These are phyloP conservation scores for Argopecten irradians DNA, from an alignment of 1,140 invertebrate genomes.

Conservation along the genomic window DNA sequence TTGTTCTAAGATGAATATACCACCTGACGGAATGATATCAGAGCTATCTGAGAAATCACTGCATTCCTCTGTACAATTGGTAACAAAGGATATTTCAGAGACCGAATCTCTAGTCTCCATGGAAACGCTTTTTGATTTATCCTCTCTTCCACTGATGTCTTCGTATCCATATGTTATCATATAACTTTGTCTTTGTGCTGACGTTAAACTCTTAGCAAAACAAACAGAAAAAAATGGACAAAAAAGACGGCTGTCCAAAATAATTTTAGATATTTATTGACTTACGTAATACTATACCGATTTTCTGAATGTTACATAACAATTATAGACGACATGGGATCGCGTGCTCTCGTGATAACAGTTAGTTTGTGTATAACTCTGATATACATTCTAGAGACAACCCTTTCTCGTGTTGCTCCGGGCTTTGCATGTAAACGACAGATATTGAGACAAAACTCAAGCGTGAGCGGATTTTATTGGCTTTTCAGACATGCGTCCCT, in stretches of 20 bases:
- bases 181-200: too few species aligned
- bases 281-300: not conserved
- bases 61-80: too few species aligned
- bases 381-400: not conserved
- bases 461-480: not conserved
- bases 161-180: too few species aligned
- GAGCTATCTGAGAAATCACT: too few species aligned
- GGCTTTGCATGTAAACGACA: not conserved
- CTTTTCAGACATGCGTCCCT: not conserved
- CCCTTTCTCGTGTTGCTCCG: not conserved
- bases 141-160: too few species aligned
- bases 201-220: not conserved
- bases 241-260: not conserved
- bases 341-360: not conserved
- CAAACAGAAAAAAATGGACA: not conserved
- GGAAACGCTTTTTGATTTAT: too few species aligned
- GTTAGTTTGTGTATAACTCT: not conserved
- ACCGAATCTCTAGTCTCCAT: too few species aligned
- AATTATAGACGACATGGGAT: not conserved
- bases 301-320: conserved; percentile 17
- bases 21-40: too few species aligned
- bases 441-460: not conserved
- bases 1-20: too few species aligned
- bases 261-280: not conserved
- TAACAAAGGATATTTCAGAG: too few species aligned